A percentile compares a stretch with the other conserved stretches of the same genome.
These are phyloP conservation scores for Hydractinia echinata DNA, from an alignment of 30 jellyfish, hydroid and myxozoan species.

Conservation along the genomic window DNA sequence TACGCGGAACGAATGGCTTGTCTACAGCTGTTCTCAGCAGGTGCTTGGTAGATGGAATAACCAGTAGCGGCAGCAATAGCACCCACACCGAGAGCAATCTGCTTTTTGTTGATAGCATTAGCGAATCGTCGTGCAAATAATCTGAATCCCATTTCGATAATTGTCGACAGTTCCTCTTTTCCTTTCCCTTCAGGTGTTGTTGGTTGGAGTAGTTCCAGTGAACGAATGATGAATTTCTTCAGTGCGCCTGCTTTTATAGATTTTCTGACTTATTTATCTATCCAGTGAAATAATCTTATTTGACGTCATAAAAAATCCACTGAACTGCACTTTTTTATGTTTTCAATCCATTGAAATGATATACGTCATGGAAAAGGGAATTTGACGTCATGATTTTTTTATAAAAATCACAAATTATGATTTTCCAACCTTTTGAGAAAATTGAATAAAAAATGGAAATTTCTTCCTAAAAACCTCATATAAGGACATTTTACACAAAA, in stretches of 20 bases:
- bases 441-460: no score
- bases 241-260: no score
- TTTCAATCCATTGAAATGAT: neutral
- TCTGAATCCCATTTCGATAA: neutral
- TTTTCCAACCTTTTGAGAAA: no score
- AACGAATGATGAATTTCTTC: no score
- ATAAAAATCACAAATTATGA: no score
- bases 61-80: neutral
- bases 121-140: neutral
- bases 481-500: no score
- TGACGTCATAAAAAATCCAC: neutral
- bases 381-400: no score
- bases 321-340: neutral
- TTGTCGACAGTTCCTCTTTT: neutral
- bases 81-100: neutral
- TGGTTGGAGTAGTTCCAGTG: no score
- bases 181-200: neutral
- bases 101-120: neutral
- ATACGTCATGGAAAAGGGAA: neutral
- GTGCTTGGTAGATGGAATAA: slow-evolving; percentile 7
- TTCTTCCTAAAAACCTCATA: no score
- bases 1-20: slow-evolving; percentile 7
- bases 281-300: neutral
- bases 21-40: slow-evolving; percentile 7
- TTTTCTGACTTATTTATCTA: neutral